These are phyloP conservation scores for Salminus brasiliensis DNA, from an alignment of 2,113 vertebrate genomes.

Conservation along the genomic window DNA sequence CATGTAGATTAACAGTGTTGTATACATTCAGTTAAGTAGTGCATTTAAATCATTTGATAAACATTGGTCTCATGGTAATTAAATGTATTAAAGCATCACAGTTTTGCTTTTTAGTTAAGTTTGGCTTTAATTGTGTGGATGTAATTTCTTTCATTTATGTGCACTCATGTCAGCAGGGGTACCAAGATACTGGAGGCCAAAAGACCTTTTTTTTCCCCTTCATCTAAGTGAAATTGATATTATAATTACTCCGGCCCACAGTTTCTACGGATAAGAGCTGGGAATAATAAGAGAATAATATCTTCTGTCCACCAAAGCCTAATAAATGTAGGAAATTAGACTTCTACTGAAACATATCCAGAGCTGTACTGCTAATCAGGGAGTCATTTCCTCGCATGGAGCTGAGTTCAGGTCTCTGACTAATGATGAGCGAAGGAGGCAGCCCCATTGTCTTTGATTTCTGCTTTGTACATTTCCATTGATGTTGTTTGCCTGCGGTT, in stretches of 20 bases:
- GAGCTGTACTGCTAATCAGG: conserved; percentile 30
- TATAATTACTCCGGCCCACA: background rate
- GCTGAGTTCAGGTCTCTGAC: conserved; percentile 26
- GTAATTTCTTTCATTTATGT: background rate
- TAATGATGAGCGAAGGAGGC: conserved; percentile 14
- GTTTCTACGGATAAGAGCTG: background rate
- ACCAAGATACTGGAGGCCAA: background rate
- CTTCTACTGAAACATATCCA: conserved; percentile 20
- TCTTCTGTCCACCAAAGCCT: background rate
- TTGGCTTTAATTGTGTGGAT: background rate
- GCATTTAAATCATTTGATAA: no score
- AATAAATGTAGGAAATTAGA: conserved; percentile 17
- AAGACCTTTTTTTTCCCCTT: background rate
- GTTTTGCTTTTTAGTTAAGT: background rate
- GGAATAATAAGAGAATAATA: background rate
- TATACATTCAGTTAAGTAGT: no score
- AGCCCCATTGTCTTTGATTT: conserved; percentile 20
- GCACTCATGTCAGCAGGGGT: background rate
- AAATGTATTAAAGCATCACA: no score
- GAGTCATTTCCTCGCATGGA: conserved; percentile 34
- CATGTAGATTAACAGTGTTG: background rate
- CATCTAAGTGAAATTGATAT: background rate
- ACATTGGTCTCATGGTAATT: no score
- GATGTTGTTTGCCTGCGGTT: background rate
- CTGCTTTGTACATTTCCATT: conserved; percentile 13